Evolutionary conservation across 1,140 invertebrate genomes (phyloP).

Genomic region (Listronotus bonariensis): DNA sequence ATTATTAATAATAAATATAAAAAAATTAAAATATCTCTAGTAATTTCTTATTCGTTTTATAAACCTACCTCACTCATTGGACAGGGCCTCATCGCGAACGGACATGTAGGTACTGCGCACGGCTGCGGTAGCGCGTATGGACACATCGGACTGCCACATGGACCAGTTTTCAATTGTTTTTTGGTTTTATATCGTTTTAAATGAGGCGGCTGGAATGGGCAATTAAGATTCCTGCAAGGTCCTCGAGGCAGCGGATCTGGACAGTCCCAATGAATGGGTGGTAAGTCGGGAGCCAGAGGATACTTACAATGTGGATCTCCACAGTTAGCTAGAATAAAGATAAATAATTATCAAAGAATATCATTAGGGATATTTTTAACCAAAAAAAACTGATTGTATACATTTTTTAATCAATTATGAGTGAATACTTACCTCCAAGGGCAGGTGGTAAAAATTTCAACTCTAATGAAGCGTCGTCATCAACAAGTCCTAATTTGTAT

Average conservation of each 20-base stretch:
- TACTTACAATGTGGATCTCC: constrained; percentile 42
- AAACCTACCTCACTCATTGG: constrained; percentile 21
- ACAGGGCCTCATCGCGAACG: constrained; percentile 38
- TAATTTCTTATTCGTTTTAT: too few relatives aligned
- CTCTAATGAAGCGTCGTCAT: constrained; percentile 43
- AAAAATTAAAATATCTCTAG: too few relatives aligned
- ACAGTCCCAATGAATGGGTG: constrained; percentile 55
- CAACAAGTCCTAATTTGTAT: constrained; percentile 45
- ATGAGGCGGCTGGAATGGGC: constrained; percentile 42
- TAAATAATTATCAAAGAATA: too few relatives aligned
- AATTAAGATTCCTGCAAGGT: constrained; percentile 49
- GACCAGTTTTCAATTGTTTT: constrained; percentile 24
- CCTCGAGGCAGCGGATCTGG: constrained; percentile 53
- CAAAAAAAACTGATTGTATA: background rate
- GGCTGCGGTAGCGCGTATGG: constrained; percentile 43
- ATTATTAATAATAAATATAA: too few relatives aligned
- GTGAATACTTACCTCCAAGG: constrained; percentile 15
- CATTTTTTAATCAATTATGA: background rate
- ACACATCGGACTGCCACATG: constrained; percentile 44
- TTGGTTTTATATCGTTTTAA: constrained; percentile 32
- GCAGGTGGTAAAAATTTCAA: constrained; percentile 41
- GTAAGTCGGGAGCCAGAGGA: constrained; percentile 30
- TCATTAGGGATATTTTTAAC: too few relatives aligned
- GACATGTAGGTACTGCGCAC: constrained; percentile 42
- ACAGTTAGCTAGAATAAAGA: constrained; percentile 28